phyloP scores from a whole-genome alignment of 1,140 invertebrate genomes.

The Leucophenga varia region DNA sequence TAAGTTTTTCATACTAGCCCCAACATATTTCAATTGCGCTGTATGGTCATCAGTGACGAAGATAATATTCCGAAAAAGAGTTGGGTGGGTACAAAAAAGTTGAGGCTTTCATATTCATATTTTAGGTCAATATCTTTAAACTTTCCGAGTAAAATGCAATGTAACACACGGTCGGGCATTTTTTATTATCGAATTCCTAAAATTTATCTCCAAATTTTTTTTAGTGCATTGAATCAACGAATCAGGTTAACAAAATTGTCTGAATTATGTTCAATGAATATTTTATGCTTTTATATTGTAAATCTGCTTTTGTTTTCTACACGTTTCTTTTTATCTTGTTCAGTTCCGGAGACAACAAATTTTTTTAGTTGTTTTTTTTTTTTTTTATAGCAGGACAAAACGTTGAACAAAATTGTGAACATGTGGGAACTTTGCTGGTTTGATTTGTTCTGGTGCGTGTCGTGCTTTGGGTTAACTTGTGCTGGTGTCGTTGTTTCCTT shows the following conservation, averaged over 20 bases:
- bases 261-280: slow-evolving; percentile 45
- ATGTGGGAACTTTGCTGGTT: slow-evolving; percentile 52
- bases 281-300: slow-evolving; percentile 40
- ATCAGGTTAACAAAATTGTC: slow-evolving; percentile 20
- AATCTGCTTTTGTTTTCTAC: slow-evolving; percentile 32
- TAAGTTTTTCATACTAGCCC: no score
- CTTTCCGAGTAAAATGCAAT: no score
- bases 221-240: slow-evolving; percentile 2
- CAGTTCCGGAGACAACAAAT: neutral
- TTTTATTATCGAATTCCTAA: no score
- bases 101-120: no score
- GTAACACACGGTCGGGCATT: no score
- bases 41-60: no score
- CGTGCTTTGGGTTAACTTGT: slow-evolving; percentile 7
- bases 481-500: slow-evolving; percentile 18
- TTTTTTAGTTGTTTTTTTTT: slow-evolving; percentile 17
- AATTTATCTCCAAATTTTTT: neutral
- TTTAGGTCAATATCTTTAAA: no score
- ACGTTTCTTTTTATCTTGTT: no score
- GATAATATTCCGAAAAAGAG: no score
- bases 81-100: no score
- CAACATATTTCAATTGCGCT: no score
- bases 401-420: slow-evolving; percentile 49
- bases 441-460: no score
- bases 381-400: slow-evolving; percentile 11